phyloP scores from a whole-genome alignment of 2,797 vertebrate species.

The Sarcoramphus papa region DNA sequence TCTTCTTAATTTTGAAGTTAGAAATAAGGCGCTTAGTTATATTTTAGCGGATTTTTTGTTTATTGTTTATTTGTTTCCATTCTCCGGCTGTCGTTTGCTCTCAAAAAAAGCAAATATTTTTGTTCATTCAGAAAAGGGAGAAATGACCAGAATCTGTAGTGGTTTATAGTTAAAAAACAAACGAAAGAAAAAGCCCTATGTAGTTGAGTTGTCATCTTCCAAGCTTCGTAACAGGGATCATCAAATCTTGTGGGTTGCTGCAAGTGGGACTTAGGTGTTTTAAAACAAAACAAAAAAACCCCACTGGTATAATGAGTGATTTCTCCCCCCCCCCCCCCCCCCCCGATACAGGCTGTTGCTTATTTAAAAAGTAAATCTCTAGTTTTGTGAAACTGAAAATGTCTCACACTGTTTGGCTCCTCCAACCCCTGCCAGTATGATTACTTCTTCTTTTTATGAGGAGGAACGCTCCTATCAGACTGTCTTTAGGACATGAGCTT shows the following conservation, averaged over 20 bases:
- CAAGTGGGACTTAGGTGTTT: neutral
- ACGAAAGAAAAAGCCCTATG: neutral
- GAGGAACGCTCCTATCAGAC: neutral
- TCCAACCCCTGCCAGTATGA: neutral
- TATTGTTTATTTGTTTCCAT: neutral
- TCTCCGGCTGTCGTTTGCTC: neutral
- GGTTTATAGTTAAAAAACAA: neutral
- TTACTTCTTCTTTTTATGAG: neutral
- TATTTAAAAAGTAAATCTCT: neutral
- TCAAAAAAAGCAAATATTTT: neutral
- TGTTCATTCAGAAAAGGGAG: neutral
- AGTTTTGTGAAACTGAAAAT: neutral
- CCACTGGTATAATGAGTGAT: neutral
- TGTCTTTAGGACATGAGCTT: neutral
- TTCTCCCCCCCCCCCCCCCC: rapidly evolving
- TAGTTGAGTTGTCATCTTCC: neutral
- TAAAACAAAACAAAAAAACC: neutral
- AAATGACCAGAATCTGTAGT: neutral
- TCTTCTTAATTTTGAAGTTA: neutral
- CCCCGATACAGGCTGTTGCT: neutral
- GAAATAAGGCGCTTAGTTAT: neutral
- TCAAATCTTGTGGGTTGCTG: neutral
- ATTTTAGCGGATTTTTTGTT: neutral
- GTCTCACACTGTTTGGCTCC: neutral
- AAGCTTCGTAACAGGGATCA: neutral